These are phyloP conservation scores for Luperina nickerlii DNA, from an alignment of 2,888 invertebrate genomes.

Conservation along the genomic window DNA sequence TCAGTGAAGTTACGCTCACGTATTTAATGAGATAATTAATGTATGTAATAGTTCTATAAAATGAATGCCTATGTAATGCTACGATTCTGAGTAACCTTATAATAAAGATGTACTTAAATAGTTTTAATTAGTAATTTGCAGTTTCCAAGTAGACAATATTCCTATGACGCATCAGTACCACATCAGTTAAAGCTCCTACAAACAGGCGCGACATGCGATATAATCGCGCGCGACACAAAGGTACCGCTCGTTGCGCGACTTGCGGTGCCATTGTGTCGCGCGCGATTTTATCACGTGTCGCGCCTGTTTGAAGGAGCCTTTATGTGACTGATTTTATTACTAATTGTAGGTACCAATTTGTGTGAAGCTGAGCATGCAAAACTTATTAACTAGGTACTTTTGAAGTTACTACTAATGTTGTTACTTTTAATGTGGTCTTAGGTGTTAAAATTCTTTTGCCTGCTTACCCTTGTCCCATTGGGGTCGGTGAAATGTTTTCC, in stretches of 20 bases:
- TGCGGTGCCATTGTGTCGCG: too few relatives aligned
- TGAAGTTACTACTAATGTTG: background rate
- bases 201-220: too few relatives aligned
- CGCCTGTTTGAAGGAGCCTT: too few relatives aligned
- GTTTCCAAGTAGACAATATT: constrained; percentile 23
- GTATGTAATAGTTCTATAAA: constrained; percentile 4
- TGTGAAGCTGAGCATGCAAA: background rate
- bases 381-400: background rate
- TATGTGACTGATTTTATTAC: constrained; percentile 18
- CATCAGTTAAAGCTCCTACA: background rate
- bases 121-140: constrained; percentile 30
- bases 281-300: too few relatives aligned
- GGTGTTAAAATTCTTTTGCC: background rate
- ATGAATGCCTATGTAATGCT: background rate
- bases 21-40: constrained; percentile 21
- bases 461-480: background rate
- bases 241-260: too few relatives aligned
- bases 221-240: too few relatives aligned
- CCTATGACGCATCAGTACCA: background rate
- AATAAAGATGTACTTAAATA: constrained; percentile 44
- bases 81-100: constrained; percentile 16
- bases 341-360: background rate
- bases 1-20: background rate
- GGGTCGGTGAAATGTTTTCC: background rate
- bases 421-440: background rate